Evolutionary conservation across 2,113 vertebrate species (phyloP), one percentile per base, ranked within the genome.

Genomic region (Carettochelys insculpta): DNA sequence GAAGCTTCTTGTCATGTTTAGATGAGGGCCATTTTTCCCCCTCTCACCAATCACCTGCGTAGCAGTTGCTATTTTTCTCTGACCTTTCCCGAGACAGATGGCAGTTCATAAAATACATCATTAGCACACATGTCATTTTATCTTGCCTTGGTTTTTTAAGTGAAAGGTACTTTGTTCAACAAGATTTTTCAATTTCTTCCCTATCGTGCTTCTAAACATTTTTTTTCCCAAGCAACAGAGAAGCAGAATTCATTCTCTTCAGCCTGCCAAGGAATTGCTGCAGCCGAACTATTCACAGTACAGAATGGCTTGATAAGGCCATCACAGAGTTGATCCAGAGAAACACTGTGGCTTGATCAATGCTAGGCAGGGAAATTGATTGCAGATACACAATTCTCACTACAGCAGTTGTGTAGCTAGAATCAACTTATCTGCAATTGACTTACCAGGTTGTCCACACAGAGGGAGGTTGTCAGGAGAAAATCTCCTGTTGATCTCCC

Each of bases 71-170:
- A 98, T 98, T 98, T 98, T 97, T 97, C 95, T 96, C 96, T 98
- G 98, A 98, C 98, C 98, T 98, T 98, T 98, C 93, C 93, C 0
- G 92, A 98, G 98, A 98, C 98, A 97, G 98, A 98, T 98, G 97
- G 98, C 95, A 95, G 97, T 97, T 97, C 96, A 98, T 98, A 98
- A 98, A 98, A 97, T 96, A 98, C 98, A 98, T 98, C 98, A 98
- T 98, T 98, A 98, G 97, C 97, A 96, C 97, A 97, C 58, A 38
- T 97, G 98, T 98, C 98, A 98, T 98, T 98, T 98, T 97, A 93
- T 97, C 97, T 97, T 94, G 95, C 96, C 88, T 92, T 95, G 52
- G 75, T 97, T 97, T 97, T 97, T 97, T 97, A 97, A 92, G 94
- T 97, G 97, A 98, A 96, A 98, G 97, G 97, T 97, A 97, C 97